Conservation (phyloP, 2,888 invertebrate species). For the Melieria crassipennis region DNA sequence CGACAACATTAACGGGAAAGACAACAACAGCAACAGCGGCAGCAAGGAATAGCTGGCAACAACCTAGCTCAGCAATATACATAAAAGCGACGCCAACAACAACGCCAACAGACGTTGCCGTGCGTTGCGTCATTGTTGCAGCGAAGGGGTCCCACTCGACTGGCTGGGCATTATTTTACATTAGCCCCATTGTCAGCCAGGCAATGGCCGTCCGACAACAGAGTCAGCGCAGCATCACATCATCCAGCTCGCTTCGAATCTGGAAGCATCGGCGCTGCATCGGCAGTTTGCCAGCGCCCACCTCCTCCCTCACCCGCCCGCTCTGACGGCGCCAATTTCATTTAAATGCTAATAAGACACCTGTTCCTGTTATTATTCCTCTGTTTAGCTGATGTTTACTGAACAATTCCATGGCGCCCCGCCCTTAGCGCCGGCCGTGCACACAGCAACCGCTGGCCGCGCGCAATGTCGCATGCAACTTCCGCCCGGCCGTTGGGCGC, state of each 20-base stretch:
- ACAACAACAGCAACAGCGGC: constrained; percentile 6
- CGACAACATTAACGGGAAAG: neutral
- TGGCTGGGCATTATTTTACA: neutral
- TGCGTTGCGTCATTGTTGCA: no score
- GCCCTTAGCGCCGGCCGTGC: neutral
- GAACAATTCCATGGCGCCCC: constrained; percentile 35
- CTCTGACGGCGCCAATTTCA: constrained; percentile 46
- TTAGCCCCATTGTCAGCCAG: neutral
- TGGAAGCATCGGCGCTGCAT: neutral
- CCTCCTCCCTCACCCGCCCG: neutral
- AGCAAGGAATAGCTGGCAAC: neutral
- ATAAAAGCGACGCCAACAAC: neutral
- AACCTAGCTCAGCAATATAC: neutral
- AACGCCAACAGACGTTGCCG: neutral
- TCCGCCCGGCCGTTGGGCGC: no score
- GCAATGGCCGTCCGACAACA: neutral
- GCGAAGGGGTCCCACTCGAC: neutral
- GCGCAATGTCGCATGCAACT: no score
- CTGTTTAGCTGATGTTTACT: constrained; percentile 43
- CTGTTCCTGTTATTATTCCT: constrained; percentile 49
- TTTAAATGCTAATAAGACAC: constrained; percentile 55
- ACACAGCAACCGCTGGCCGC: no score
- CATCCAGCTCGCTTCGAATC: neutral
- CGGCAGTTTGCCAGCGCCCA: neutral
- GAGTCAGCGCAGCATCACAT: neutral